Conservation (phyloP, 2,797 vertebrate species). For the Anguilla marmorata region DNA sequence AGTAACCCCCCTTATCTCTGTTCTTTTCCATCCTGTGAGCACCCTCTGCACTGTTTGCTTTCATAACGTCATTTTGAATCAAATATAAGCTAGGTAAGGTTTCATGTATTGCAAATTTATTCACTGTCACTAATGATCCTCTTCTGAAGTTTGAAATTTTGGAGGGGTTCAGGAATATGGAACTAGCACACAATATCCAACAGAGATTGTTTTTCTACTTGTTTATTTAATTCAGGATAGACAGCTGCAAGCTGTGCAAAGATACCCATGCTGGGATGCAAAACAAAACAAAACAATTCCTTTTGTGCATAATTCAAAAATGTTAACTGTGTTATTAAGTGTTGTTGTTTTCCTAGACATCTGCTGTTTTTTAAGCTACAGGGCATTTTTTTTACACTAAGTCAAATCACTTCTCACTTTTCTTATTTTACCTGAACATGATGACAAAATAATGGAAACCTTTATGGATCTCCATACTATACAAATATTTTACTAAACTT, state of each 20-base stretch:
- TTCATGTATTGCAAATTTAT: not conserved
- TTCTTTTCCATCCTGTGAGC: not conserved
- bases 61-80: not conserved
- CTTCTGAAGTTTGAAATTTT: not conserved
- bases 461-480: not conserved
- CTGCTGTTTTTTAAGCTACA: conserved; percentile 13
- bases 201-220: not conserved
- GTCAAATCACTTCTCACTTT: conserved; percentile 1
- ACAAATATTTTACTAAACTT: not conserved
- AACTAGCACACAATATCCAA: not conserved
- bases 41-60: not conserved
- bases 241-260: not conserved
- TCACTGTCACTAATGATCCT: not conserved
- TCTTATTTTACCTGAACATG: not conserved
- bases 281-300: not conserved
- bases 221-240: not conserved
- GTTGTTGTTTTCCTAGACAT: conserved; percentile 7
- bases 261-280: not conserved
- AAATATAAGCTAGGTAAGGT: no score
- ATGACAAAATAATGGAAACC: conserved; percentile 7
- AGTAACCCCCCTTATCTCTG: not conserved
- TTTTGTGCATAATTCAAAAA: not conserved
- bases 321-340: not conserved
- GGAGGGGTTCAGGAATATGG: not conserved
- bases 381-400: not conserved